phyloP scores from a whole-genome alignment of 2,113 vertebrate genomes.

The Lophura nycthemera region DNA sequence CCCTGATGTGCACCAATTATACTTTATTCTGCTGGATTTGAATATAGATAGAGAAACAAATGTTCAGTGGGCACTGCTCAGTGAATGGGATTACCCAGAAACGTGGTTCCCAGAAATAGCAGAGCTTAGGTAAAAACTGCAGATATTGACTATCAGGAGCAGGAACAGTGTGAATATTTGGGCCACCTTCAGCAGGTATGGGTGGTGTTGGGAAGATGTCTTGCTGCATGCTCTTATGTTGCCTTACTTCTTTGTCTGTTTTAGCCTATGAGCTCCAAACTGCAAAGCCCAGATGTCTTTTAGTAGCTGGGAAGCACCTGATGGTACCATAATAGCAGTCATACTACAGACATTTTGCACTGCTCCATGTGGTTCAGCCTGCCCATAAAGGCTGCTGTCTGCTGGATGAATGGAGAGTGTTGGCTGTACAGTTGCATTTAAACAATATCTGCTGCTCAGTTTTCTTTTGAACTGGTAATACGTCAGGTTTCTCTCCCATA shows the following conservation, averaged over 20 bases:
- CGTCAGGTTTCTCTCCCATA: background rate
- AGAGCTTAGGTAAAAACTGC: background rate
- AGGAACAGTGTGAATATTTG: background rate
- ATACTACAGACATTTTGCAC: background rate
- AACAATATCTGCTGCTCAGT: background rate
- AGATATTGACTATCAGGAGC: background rate
- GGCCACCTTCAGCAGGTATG: background rate
- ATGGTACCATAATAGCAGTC: background rate
- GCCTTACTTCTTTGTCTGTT: background rate
- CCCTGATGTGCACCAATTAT: background rate
- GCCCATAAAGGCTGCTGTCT: background rate
- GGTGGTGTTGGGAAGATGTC: background rate
- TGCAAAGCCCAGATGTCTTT: background rate
- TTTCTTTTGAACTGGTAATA: background rate
- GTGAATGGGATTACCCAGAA: background rate
- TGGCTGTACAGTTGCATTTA: background rate
- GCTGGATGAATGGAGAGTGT: background rate
- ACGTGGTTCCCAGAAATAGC: background rate
- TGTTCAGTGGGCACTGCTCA: background rate
- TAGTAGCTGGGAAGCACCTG: background rate
- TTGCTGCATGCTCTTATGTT: background rate
- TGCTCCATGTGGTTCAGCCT: rapidly evolving
- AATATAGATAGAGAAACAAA: background rate
- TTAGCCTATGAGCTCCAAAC: background rate
- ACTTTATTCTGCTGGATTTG: background rate